Conservation (phyloP, 1,140 invertebrate genomes). For the Diploscapter pachys region DNA sequence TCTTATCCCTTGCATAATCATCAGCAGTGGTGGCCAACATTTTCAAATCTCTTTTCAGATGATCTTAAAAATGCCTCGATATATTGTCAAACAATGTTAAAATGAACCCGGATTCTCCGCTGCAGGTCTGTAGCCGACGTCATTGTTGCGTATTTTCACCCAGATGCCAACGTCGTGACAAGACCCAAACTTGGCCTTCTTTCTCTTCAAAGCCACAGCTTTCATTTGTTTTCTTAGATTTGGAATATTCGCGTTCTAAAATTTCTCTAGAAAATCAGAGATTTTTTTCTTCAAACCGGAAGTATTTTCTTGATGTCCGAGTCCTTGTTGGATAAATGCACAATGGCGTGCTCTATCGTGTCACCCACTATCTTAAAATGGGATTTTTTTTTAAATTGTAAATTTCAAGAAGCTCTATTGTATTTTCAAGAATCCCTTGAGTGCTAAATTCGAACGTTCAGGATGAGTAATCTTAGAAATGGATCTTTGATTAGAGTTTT, state of each 20-base stretch:
- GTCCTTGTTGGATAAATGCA: conserved; percentile 7
- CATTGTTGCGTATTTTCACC: too few species aligned
- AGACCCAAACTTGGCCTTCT: neutral
- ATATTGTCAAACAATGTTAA: neutral
- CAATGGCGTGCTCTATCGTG: neutral
- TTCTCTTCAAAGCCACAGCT: neutral
- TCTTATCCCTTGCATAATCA: neutral
- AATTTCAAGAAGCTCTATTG: too few species aligned
- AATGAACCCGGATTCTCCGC: too few species aligned
- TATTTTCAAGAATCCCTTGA: too few species aligned
- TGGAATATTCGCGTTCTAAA: neutral
- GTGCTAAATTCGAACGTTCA: too few species aligned
- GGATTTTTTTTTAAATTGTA: neutral
- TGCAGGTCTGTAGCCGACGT: too few species aligned
- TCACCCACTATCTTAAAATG: conserved; percentile 19
- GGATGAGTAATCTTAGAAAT: too few species aligned
- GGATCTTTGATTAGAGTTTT: too few species aligned
- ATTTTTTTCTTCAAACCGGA: conserved; percentile 1
- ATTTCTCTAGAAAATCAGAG: neutral
- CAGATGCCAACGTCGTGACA: neutral
- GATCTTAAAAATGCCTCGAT: neutral
- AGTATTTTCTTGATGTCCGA: conserved; percentile 11
- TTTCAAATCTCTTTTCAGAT: neutral
- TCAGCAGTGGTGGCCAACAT: neutral
- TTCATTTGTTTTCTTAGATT: neutral